Conservation (phyloP, 2,113 vertebrate species). For the Chionis minor region DNA sequence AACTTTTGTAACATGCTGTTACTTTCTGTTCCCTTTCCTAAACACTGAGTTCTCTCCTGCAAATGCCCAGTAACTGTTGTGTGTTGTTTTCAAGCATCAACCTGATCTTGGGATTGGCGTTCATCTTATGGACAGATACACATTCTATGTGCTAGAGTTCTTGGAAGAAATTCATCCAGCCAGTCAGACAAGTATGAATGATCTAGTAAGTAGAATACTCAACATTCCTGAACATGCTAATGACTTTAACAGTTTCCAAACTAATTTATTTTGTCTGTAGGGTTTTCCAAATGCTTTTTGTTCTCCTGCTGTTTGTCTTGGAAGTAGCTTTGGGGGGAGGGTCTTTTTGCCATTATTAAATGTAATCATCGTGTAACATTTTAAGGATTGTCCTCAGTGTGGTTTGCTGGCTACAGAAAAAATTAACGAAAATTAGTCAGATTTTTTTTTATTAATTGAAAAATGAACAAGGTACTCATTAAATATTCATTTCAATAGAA, state of each 20-base stretch:
- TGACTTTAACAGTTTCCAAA: background rate
- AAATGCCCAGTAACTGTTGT: background rate
- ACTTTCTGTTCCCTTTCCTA: background rate
- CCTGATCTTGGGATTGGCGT: constrained; percentile 95
- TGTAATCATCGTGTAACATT: background rate
- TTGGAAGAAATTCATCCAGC: constrained; percentile 96
- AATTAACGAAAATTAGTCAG: background rate
- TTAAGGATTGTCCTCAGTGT: background rate
- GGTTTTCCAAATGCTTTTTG: background rate
- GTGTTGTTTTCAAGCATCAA: constrained; percentile 86
- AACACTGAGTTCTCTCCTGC: background rate
- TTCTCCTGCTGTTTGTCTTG: background rate
- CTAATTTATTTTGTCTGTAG: background rate
- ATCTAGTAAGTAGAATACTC: constrained; percentile 80
- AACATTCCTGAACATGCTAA: background rate
- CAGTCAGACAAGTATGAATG: constrained; percentile 95
- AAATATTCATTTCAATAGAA: background rate
- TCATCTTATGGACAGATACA: constrained; percentile 97
- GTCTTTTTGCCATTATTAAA: background rate
- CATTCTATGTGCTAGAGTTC: constrained; percentile 96
- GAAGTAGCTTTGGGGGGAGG: background rate
- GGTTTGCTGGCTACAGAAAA: background rate
- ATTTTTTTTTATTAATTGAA: background rate
- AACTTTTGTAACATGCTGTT: background rate
- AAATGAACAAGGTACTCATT: background rate